Percentiles rank a stretch among this genome's conserved stretches.
These are phyloP conservation scores for Dilophus febrilis DNA, from an alignment of 2,888 invertebrate species.

Conservation along the genomic window DNA sequence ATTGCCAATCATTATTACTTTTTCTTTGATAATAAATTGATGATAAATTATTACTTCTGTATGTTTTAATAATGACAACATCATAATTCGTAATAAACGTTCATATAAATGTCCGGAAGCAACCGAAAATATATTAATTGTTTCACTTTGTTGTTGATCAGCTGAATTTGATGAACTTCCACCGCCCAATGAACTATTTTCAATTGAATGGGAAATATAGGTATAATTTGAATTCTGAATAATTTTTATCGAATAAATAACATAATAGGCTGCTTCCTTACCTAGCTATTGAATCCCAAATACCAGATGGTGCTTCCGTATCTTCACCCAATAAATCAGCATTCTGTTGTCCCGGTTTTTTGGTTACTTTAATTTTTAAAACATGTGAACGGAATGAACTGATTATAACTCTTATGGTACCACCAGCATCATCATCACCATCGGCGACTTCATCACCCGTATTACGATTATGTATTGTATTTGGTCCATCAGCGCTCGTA, in stretches of 20 bases:
- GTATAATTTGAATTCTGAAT: too few species aligned
- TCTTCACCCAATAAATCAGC: conserved; percentile 76
- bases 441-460: too few species aligned
- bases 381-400: conserved; percentile 57
- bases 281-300: conserved; percentile 93
- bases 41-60: conserved; percentile 46
- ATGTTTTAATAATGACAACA: conserved; percentile 89
- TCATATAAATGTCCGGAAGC: conserved; percentile 98
- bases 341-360: conserved; percentile 74
- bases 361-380: conserved; percentile 76
- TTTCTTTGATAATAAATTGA: not conserved
- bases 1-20: not conserved
- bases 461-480: conserved; percentile 30
- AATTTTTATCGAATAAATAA: too few species aligned
- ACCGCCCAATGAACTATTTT: conserved; percentile 23
- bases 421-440: too few species aligned
- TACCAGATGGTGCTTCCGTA: conserved; percentile 45
- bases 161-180: conserved; percentile 48
- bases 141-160: conserved; percentile 43
- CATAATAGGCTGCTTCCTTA: too few species aligned
- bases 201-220: too few species aligned
- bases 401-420: conserved; percentile 24
- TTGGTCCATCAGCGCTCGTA: conserved; percentile 36
- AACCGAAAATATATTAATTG: conserved; percentile 92
- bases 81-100: conserved; percentile 93